These are phyloP conservation scores for Sarcophilus harrisii DNA, from an alignment of 2,797 vertebrate species.

Conservation along the genomic window DNA sequence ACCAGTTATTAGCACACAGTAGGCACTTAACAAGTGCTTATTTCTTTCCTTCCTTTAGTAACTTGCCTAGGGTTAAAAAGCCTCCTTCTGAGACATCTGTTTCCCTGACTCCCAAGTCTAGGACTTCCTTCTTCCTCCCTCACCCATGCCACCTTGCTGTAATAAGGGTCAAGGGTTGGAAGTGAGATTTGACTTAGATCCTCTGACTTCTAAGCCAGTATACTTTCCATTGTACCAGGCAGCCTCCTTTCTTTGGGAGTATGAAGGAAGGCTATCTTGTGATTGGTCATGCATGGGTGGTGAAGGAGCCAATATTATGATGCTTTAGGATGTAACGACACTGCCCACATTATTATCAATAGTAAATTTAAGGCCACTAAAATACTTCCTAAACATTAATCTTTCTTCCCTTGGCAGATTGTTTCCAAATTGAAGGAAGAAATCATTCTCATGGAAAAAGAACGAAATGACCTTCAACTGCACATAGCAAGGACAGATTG, in stretches of 20 bases:
- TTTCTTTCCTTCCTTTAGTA: background rate
- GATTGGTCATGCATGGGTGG: background rate
- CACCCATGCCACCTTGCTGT: background rate
- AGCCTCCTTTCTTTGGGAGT: background rate
- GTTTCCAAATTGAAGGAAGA: conserved; percentile 96
- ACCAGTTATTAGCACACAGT: background rate
- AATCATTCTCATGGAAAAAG: conserved; percentile 95
- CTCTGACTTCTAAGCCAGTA: background rate
- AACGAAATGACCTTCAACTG: conserved; percentile 94
- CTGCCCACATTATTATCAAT: background rate
- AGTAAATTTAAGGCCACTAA: background rate
- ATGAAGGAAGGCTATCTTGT: background rate
- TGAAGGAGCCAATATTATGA: background rate
- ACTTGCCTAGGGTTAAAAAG: background rate
- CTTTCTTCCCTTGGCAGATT: conserved; percentile 86
- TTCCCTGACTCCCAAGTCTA: background rate
- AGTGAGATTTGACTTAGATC: background rate
- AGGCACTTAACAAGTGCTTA: background rate
- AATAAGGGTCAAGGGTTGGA: background rate
- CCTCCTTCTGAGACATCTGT: background rate
- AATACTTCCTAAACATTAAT: conserved; percentile 15
- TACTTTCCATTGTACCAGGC: background rate
- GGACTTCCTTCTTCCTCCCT: no score
- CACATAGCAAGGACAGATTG: conserved; percentile 96
- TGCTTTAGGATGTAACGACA: background rate